These are phyloP conservation scores for Muscicapa comitata DNA, from an alignment of 2,797 vertebrate genomes.

Conservation along the genomic window DNA sequence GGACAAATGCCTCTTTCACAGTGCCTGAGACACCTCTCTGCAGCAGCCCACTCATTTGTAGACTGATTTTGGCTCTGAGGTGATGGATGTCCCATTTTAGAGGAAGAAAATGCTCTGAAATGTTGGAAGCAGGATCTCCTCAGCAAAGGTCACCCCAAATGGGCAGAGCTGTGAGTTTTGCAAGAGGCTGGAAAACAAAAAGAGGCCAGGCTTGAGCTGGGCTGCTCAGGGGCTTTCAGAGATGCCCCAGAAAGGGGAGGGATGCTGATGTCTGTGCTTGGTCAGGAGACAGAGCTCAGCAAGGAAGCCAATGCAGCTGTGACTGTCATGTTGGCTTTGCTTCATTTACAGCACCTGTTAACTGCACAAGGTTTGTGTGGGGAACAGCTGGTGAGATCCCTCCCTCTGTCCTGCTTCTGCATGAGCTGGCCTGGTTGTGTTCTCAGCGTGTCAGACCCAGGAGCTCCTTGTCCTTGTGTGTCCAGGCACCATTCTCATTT, in stretches of 20 bases:
- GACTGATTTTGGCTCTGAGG: not conserved
- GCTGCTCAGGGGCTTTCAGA: not conserved
- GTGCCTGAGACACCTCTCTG: constrained; percentile 10
- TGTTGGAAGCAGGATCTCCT: not conserved
- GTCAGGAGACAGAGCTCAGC: not conserved
- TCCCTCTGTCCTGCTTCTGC: not conserved
- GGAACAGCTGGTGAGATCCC: constrained; percentile 1
- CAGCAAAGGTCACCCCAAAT: not conserved
- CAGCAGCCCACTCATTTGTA: not conserved
- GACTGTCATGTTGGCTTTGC: constrained; percentile 27
- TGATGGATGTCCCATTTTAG: not conserved
- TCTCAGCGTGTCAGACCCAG: not conserved
- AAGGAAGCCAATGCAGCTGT: not conserved
- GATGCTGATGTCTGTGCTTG: not conserved
- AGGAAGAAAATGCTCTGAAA: not conserved
- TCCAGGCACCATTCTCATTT: not conserved
- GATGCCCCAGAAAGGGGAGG: not conserved
- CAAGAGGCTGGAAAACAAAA: not conserved
- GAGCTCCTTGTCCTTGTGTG: not conserved
- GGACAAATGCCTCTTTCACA: constrained; percentile 47
- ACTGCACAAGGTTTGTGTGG: not conserved
- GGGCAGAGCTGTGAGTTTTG: not conserved
- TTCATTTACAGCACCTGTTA: not conserved
- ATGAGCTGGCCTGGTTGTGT: not conserved
- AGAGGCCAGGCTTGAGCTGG: not conserved